phyloP scores from a whole-genome alignment of 2,113 vertebrate genomes.

The Catagonus wagneri region DNA sequence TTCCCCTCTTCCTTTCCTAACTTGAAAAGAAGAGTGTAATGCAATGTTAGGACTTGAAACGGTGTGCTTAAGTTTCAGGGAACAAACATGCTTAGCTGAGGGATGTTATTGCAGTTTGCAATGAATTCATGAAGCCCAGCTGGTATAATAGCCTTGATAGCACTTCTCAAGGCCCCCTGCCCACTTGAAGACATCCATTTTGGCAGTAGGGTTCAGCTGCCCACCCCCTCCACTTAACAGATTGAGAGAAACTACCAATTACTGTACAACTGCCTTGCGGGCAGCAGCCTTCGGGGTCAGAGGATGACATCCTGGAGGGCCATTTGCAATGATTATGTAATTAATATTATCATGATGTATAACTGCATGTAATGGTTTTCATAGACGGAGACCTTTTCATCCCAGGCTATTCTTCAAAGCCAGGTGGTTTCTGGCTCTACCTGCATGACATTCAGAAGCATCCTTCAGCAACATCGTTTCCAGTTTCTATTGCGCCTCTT shows the following conservation, averaged over 20 bases:
- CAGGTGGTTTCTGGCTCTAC: neutral
- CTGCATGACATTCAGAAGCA: neutral
- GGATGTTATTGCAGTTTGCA: neutral
- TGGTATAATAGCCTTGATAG: neutral
- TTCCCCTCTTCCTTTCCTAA: neutral
- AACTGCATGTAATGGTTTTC: slow-evolving; percentile 41
- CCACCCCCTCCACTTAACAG: slow-evolving; percentile 9
- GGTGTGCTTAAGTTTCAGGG: neutral
- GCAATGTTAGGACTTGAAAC: neutral
- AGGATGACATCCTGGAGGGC: slow-evolving; percentile 50
- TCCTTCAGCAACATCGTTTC: neutral
- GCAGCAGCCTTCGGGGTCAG: slow-evolving; percentile 33
- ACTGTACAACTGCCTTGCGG: neutral
- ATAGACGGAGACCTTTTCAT: slow-evolving; percentile 47
- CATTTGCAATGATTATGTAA: slow-evolving; percentile 64
- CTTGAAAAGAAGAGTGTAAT: neutral
- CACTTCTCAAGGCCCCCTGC: neutral
- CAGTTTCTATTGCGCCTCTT: neutral
- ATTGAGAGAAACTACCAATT: slow-evolving; percentile 65
- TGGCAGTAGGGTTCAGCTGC: neutral
- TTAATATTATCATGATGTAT: slow-evolving; percentile 60
- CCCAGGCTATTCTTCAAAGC: slow-evolving; percentile 47
- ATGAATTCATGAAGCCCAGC: neutral
- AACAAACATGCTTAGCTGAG: neutral
- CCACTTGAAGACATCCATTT: neutral